Conservation (phyloP, 2,113 vertebrate species). For the Nothocercus nigrocapillus region DNA sequence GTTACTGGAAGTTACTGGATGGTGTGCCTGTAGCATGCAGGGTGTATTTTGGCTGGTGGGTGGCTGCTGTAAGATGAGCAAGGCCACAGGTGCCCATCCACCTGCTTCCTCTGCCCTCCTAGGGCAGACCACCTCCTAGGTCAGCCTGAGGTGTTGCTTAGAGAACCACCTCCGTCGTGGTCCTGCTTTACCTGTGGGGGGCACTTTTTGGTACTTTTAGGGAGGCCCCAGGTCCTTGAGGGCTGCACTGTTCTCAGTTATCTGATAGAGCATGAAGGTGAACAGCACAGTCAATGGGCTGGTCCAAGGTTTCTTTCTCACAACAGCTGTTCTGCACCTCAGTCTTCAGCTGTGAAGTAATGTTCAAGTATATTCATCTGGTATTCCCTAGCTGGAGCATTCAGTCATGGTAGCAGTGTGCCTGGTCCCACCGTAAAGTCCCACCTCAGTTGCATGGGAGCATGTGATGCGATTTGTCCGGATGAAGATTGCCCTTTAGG, state of each 20-base stretch:
- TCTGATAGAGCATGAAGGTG: neutral
- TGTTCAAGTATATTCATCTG: too few species aligned
- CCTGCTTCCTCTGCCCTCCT: too few species aligned
- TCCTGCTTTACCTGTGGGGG: neutral
- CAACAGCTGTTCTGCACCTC: neutral
- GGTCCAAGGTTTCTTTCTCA: rapidly evolving
- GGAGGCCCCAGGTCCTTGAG: neutral
- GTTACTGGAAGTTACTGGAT: neutral
- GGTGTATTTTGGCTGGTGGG: neutral
- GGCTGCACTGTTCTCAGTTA: neutral
- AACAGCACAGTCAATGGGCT: neutral
- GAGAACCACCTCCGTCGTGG: neutral
- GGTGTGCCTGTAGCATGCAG: too few species aligned
- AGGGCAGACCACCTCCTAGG: too few species aligned
- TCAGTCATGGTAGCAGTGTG: neutral
- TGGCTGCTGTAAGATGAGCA: neutral
- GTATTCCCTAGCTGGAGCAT: neutral
- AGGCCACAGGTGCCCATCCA: too few species aligned
- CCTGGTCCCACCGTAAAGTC: neutral
- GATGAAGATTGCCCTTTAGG: neutral
- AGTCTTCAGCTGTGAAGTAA: neutral
- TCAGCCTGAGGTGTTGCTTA: too few species aligned
- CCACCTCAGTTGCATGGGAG: neutral
- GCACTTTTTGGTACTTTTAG: neutral
- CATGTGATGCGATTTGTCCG: neutral